Percentiles rank a stretch among this genome's conserved stretches.
Evolutionary conservation across 1,140 invertebrate genomes (phyloP).

Genomic region (Drosophila lacertosa): DNA sequence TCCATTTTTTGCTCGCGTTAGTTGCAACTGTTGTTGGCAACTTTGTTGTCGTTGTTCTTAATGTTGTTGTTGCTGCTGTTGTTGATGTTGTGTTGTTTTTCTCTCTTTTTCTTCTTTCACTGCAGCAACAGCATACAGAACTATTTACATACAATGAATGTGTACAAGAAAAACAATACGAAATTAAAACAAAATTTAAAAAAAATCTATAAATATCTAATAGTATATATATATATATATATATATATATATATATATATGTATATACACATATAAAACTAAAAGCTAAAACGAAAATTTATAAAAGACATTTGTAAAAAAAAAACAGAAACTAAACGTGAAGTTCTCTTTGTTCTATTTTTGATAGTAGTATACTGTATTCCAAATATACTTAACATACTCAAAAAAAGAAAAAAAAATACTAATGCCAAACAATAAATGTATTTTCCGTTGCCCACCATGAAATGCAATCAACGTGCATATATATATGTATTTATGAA

Average conservation of each 20-base stretch:
- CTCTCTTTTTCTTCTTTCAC: constrained; percentile 39
- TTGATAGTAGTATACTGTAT: constrained; percentile 72
- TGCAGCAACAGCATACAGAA: constrained; percentile 38
- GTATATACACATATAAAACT: background rate
- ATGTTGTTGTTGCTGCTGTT: constrained; percentile 33
- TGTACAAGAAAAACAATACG: constrained; percentile 30
- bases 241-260: background rate
- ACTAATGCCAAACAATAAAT: constrained; percentile 22
- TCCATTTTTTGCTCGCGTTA: constrained; percentile 50
- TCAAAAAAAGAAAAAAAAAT: constrained; percentile 25
- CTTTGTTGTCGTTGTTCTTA: constrained; percentile 26
- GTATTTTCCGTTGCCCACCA: constrained; percentile 37
- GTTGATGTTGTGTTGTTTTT: constrained; percentile 5
- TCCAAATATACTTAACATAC: constrained; percentile 27
- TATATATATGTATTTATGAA: constrained; percentile 31
- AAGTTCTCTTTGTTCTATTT: constrained; percentile 74
- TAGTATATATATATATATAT: background rate
- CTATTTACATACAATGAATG: constrained; percentile 31
- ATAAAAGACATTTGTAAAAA: background rate
- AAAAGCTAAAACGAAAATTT: constrained; percentile 4
- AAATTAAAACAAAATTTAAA: constrained; percentile 22
- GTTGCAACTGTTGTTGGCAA: constrained; percentile 42
- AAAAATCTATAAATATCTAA: background rate
- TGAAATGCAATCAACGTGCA: constrained; percentile 56
- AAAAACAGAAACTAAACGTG: constrained; percentile 21